Evolutionary conservation across 2,888 invertebrate genomes (phyloP), one percentile per base, ranked within the genome.

Genomic region (Hermaeophaga mercurialis): DNA sequence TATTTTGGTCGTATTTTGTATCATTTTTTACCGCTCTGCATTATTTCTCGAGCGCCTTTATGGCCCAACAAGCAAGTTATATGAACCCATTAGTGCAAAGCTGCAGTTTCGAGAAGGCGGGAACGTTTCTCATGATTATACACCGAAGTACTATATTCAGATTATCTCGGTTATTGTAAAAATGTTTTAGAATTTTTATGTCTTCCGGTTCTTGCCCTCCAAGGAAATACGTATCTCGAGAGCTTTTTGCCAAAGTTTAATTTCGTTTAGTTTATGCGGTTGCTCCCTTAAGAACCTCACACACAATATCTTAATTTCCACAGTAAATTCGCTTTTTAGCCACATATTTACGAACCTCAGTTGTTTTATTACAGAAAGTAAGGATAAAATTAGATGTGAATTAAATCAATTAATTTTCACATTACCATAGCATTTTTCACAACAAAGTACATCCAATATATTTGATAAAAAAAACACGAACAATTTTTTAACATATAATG

Each of bases 71-170:
- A 33, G 44, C 38, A 44, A 55, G 49, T 49, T 49, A 49, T 49
- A 55, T 26, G 49, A 36, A 50, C 38, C 56, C 56, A 56, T 56
- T 56, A 56, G 49, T 38, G 45, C 18, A 39, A 43, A 36, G 55
- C 31, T 56, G 38, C 44, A 50, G 36, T 55, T 50, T 44, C 36
- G 12, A n/a, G 18, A 39, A 36, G 31, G 24, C 33, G 18, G 50
- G 31, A 38, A 24, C 38, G 49, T 43, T 56, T 39, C 45, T 45
- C 41, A 22, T 43, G 44, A 50, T 56, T 45, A 50, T 50, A 44
- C 56, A 56, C 38, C 24, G 22, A 56, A 44, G 38, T 45, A 44
- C 38, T 56, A 50, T 50, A 50, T 56, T 38, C 33, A 18, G 56
- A 56, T 50, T 49, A 56, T 50, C 56, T 50, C 38, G 38, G 45